phyloP scores from a whole-genome alignment of 2,888 invertebrate genomes.

The Incurvaria masculella region DNA sequence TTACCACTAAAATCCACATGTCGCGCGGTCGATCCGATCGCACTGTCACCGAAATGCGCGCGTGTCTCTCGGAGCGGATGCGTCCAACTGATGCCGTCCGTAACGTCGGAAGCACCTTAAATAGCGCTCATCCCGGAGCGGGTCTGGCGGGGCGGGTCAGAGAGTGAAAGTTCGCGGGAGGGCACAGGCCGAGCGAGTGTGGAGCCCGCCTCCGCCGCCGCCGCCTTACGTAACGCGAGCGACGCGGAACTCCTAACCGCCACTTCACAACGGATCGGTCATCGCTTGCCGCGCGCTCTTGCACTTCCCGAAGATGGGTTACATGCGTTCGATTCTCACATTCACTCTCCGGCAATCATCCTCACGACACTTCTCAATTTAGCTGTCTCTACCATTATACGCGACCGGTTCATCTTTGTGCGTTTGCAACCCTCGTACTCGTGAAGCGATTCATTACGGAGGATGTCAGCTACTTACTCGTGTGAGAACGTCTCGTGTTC shows the following conservation, averaged over 20 bases:
- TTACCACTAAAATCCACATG: constrained; percentile 18
- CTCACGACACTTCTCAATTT: too few species aligned
- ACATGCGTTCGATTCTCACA: neutral
- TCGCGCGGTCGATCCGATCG: constrained; percentile 3
- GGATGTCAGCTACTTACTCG: too few species aligned
- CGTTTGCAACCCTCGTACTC: too few species aligned
- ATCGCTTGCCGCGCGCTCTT: neutral
- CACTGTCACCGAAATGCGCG: constrained; percentile 14
- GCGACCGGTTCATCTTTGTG: too few species aligned
- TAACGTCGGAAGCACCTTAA: constrained; percentile 8
- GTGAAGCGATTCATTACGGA: too few species aligned
- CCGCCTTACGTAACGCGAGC: neutral
- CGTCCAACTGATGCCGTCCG: constrained; percentile 5
- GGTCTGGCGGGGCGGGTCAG: constrained; percentile 3
- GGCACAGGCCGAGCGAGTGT: neutral
- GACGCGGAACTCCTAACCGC: neutral
- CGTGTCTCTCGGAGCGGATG: constrained; percentile 14
- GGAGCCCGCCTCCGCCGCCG: neutral
- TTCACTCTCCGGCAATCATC: neutral
- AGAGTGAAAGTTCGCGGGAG: constrained; percentile 17
- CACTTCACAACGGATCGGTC: neutral
- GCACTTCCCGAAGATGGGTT: neutral
- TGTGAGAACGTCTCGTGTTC: too few species aligned
- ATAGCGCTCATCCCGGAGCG: constrained; percentile 3
- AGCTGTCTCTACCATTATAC: too few species aligned